Base-by-base conservation (phyloP, 2,888 invertebrate genomes). In the Limnephilus rhombicus region DNA sequence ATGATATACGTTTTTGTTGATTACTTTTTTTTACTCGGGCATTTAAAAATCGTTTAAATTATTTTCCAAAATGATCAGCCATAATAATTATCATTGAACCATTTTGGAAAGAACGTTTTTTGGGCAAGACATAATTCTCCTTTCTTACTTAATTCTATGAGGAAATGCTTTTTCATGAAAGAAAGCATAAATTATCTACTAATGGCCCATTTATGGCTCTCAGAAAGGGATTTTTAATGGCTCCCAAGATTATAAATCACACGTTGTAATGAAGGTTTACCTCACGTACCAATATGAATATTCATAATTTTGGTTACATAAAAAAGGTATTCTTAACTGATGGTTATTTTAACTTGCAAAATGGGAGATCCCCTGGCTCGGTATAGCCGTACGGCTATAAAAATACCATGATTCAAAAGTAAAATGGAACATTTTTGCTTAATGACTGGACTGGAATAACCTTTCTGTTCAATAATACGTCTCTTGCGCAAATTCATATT, bases 151-250 rank as follows among this genome's bases (percentile, higher is more conserved):
- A 68, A 24, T 68, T n/a, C 68, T n/a, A 24, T 68, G 68, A 68
- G 68, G 68, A 68, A 68, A 68, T 68, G 68, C 68, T 68, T 68
- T 68, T 68, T 68, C 68, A 68, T 68, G n/a, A 68, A 68, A 68
- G 68, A 68, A 68, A 68, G 68, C 68, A 68, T 68, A 68, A 68
- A 68, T 68, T 68, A 68, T 68, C 68, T 68, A 68, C 68, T 68
- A 68, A 68, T 68, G 68, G 68, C 68, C 68, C 68, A 68, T 68
- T 68, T 68, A 68, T 68, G 68, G 68, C 24, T 68, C n/a, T 68
- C 24, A 68, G 68, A 68, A 68, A 68, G 9, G 68, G 24, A 68
- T 68, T 68, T 68, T 68, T 68, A 68, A 68, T 68, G 68, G 68
- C 9, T n/a, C n/a, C 68, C 68, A 68, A 68, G 68, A 68, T 68